Percentiles rank a stretch among this genome's conserved stretches.
Conservation (phyloP, 2,797 vertebrate species). For the Astyanax mexicanus region DNA sequence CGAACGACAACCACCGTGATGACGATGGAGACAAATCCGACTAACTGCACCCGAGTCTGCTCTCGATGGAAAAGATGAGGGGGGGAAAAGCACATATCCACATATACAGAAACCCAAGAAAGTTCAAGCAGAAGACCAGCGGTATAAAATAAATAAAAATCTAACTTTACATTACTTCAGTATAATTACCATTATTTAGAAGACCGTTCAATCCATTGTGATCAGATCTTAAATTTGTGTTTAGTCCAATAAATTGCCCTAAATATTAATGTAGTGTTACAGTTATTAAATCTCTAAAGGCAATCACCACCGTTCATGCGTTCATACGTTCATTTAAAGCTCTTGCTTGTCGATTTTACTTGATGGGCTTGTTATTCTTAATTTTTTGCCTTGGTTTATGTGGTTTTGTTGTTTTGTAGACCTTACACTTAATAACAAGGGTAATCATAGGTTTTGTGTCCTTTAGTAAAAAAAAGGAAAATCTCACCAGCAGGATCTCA, state of each 20-base stretch:
- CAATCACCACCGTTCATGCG: no score
- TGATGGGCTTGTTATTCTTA: not conserved
- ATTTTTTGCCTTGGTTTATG: not conserved
- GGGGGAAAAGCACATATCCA: not conserved
- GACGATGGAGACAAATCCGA: conserved; percentile 95
- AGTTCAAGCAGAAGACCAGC: conserved; percentile 2
- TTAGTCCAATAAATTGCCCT: not conserved
- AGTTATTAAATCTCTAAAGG: not conserved
- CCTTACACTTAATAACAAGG: no score
- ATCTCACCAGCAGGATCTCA: not conserved
- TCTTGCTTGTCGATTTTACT: not conserved
- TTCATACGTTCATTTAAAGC: not conserved
- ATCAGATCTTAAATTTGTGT: not conserved
- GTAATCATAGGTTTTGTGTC: not conserved
- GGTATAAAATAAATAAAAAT: not conserved
- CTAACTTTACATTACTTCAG: not conserved
- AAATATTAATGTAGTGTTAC: not conserved
- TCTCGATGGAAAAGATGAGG: conserved; percentile 23
- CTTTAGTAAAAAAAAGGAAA: not conserved
- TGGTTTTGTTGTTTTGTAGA: no score
- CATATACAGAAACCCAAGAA: conserved; percentile 3
- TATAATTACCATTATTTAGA: not conserved
- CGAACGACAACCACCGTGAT: conserved; percentile 86
- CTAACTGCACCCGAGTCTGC: conserved; percentile 70
- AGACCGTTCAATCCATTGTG: not conserved